These are phyloP conservation scores for Callithrix jacchus DNA, from an alignment of 2,113 vertebrate species.

Conservation along the genomic window DNA sequence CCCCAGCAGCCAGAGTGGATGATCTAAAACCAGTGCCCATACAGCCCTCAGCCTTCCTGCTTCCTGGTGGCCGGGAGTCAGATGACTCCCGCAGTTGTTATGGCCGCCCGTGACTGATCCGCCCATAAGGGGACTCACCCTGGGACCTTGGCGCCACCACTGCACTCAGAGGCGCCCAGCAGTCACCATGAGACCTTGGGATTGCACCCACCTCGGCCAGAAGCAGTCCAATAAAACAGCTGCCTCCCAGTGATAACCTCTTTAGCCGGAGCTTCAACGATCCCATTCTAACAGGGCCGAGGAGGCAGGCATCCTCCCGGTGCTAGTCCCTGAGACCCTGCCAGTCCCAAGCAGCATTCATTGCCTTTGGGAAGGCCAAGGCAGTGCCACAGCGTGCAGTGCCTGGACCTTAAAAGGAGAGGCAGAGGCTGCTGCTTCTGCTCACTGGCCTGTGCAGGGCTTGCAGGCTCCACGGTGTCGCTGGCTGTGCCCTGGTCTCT, in stretches of 20 bases:
- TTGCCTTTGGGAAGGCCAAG: background rate
- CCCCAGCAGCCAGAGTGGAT: background rate
- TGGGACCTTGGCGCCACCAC: rapidly evolving
- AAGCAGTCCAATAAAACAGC: background rate
- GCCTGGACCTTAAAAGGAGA: no score
- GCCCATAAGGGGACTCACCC: rapidly evolving
- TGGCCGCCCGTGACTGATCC: background rate
- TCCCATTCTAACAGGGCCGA: no score
- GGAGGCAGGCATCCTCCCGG: background rate
- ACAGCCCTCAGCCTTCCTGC: background rate
- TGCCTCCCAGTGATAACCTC: rapidly evolving
- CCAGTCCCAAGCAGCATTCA: rapidly evolving
- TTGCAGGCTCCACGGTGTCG: rapidly evolving
- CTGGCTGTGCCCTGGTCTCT: background rate
- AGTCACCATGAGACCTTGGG: rapidly evolving
- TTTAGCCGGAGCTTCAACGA: no score
- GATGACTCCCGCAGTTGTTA: rapidly evolving
- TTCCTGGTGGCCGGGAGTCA: rapidly evolving
- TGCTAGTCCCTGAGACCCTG: background rate
- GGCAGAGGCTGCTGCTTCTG: background rate
- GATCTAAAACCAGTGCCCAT: rapidly evolving
- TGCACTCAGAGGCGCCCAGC: rapidly evolving
- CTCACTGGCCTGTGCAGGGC: rapidly evolving
- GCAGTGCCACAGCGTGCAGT: rapidly evolving
- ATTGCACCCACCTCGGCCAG: rapidly evolving